These are phyloP conservation scores for Agonopterix heracliana DNA, from an alignment of 2,888 invertebrate species.

Conservation along the genomic window DNA sequence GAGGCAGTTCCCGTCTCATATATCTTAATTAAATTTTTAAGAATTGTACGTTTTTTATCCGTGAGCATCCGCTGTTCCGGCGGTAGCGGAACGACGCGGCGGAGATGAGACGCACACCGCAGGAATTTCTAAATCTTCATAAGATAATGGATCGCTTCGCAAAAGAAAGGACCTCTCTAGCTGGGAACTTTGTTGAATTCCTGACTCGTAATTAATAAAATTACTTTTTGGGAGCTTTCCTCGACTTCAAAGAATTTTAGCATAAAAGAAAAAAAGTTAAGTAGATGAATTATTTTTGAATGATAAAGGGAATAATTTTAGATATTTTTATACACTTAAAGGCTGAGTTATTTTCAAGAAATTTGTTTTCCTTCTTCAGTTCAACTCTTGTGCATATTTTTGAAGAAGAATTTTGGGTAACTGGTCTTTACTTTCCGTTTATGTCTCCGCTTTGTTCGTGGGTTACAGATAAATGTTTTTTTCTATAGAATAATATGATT, in stretches of 20 bases:
- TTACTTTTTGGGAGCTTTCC: constrained; percentile 75
- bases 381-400: neutral
- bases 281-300: constrained; percentile 74
- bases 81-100: constrained; percentile 12
- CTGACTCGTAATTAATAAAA: constrained; percentile 77
- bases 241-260: constrained; percentile 74
- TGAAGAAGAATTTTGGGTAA: neutral
- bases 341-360: constrained; percentile 32
- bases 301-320: constrained; percentile 69
- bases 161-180: constrained; percentile 69
- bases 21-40: constrained; percentile 26
- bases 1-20: neutral
- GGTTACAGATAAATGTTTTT: neutral
- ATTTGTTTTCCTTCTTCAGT: neutral
- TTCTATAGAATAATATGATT: neutral
- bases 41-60: constrained; percentile 21
- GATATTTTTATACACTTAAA: constrained; percentile 59
- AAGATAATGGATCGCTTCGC: constrained; percentile 73
- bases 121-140: constrained; percentile 74
- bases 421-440: too few species aligned
- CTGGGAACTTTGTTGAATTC: constrained; percentile 74
- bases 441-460: too few species aligned
- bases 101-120: constrained; percentile 52
- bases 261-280: constrained; percentile 73
- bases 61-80: constrained; percentile 10